Evolutionary conservation across 2,797 vertebrate species (phyloP).

Genomic region (Rhinatrema bivittatum): DNA sequence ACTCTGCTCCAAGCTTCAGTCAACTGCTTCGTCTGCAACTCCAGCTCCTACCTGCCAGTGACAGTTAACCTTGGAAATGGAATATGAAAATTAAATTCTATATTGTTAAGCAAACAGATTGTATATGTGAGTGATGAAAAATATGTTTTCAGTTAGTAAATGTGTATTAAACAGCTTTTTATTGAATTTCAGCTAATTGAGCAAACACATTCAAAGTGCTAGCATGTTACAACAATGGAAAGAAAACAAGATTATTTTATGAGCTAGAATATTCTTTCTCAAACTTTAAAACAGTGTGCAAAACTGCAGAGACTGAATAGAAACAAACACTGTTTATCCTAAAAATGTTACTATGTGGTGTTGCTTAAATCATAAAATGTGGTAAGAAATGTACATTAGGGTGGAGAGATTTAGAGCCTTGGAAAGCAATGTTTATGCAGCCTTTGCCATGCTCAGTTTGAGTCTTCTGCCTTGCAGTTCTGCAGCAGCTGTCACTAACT

Average conservation of each 20-base stretch:
- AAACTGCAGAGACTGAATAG: conserved; percentile 2
- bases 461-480: too few species aligned
- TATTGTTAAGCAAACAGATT: conserved; percentile 34
- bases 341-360: not conserved
- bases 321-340: conserved; percentile 5
- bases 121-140: conserved; percentile 21
- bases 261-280: conserved; percentile 12
- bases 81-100: conserved; percentile 13
- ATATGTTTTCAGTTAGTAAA: conserved; percentile 18
- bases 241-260: conserved; percentile 9
- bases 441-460: too few species aligned
- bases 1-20: too few species aligned
- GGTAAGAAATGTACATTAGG: too few species aligned
- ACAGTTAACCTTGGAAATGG: too few species aligned
- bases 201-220: conserved; percentile 11
- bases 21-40: too few species aligned
- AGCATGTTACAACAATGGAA: conserved; percentile 14
- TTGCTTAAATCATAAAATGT: too few species aligned
- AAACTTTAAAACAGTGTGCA: conserved; percentile 4
- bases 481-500: too few species aligned
- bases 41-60: too few species aligned
- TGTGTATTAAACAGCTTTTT: conserved; percentile 30
- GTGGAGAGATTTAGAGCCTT: too few species aligned
- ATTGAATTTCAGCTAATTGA: conserved; percentile 18
- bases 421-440: too few species aligned